phyloP scores from a whole-genome alignment of 1,140 invertebrate species.

The Andricus grossulariae region DNA sequence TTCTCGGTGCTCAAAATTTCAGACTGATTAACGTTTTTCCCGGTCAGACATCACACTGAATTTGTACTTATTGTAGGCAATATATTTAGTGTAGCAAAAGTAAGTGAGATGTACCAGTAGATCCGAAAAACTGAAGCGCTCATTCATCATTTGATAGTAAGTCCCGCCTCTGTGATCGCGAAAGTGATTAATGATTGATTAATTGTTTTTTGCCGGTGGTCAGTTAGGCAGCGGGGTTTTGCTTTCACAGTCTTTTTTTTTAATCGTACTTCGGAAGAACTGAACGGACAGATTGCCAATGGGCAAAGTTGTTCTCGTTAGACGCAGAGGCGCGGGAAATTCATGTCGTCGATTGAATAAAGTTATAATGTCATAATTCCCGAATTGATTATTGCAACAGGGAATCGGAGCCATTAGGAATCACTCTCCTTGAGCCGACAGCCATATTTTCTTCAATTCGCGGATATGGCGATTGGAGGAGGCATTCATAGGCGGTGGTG shows the following conservation, averaged over 20 bases:
- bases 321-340: constrained; percentile 13
- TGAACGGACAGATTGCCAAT: neutral
- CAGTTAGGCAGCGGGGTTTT: neutral
- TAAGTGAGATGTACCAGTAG: constrained; percentile 9
- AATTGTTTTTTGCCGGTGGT: neutral
- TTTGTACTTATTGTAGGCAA: too few relatives aligned
- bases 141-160: constrained; percentile 6
- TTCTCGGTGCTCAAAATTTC: too few relatives aligned
- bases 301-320: constrained; percentile 3
- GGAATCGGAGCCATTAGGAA: constrained; percentile 27
- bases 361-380: constrained; percentile 4
- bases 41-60: too few relatives aligned
- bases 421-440: constrained; percentile 25
- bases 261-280: constrained; percentile 6
- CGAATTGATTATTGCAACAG: constrained; percentile 21
- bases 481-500: constrained; percentile 35
- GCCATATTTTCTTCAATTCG: constrained; percentile 62
- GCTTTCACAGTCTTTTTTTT: constrained; percentile 8
- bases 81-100: neutral
- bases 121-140: constrained; percentile 4
- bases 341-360: neutral
- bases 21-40: too few relatives aligned
- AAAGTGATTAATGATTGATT: constrained; percentile 28
- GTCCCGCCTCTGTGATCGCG: neutral
- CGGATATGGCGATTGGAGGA: constrained; percentile 57